Evolutionary conservation across 1,140 invertebrate species (phyloP), one percentile per base, ranked within the genome.

Genomic region (Phthorimaea operculella): DNA sequence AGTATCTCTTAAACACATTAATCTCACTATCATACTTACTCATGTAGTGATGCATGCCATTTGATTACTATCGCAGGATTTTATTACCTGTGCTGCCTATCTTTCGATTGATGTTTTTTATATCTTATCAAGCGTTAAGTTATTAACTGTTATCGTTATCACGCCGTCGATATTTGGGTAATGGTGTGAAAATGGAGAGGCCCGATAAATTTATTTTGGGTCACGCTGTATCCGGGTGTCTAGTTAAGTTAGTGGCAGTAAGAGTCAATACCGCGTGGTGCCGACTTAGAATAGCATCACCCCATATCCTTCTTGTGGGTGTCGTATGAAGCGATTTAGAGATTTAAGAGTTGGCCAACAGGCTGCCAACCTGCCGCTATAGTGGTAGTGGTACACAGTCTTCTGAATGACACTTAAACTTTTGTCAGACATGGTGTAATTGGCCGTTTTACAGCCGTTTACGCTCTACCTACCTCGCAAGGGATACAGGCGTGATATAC

Each of bases 1-100:
- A 45, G 45, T 69, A 64, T 68, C 57, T 59, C 57, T 59, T 54
- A 62, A 57, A 62, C 52, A 57, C 56, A 59, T 67, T 62, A 56
- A 64, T 64, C 61, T 60, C 52, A 49, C 55, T 62, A 58, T 58
- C 55, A 55, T 52, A 59, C 57, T 62, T 45, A 55, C 54, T 58
- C 51, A 45, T 53, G 54, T 57, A 21, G 44, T 42, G 54, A 55
- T 59, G 55, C 42, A 51, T n/a, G n/a, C n/a, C n/a, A n/a, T n/a
- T n/a, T n/a, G n/a, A n/a, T n/a, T n/a, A n/a, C n/a, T n/a, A n/a
- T 59, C 28, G 39, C 21, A 16, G 12, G 44, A 47, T 47, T 47
- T 47, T 47, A 47, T 47, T 47, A 47, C 44, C 4, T 16, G 44
- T 47, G 44, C 16, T 47, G 44, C 16, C 44, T 47, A 47, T 47